Conservation (phyloP, 2,888 invertebrate species). For the Lysandra coridon region DNA sequence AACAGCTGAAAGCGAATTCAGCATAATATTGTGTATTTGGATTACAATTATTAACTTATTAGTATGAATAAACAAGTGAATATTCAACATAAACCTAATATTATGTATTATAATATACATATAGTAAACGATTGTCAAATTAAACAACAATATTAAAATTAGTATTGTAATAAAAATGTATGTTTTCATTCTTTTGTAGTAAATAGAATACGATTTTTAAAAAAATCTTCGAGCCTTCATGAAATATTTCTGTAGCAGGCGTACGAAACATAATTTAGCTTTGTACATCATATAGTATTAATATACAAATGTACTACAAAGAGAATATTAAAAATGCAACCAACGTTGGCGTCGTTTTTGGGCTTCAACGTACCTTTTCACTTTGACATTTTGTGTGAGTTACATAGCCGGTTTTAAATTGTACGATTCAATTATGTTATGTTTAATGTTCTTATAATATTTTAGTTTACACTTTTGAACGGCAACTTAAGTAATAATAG, state of each 20-base stretch:
- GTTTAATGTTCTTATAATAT: not conserved
- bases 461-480: not conserved
- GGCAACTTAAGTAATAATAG: not conserved
- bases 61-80: too few species aligned
- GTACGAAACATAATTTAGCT: not conserved
- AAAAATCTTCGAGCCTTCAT: not conserved
- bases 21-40: too few species aligned
- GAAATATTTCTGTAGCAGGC: not conserved
- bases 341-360: not conserved
- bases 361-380: not conserved
- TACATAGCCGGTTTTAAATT: not conserved
- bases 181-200: not conserved
- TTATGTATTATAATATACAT: too few species aligned
- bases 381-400: not conserved
- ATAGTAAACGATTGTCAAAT: too few species aligned
- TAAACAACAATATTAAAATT: too few species aligned
- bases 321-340: constrained; percentile 11
- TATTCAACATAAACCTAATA: too few species aligned
- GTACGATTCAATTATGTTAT: not conserved
- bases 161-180: too few species aligned
- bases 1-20: too few species aligned
- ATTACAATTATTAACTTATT: too few species aligned
- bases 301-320: not conserved
- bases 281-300: not conserved
- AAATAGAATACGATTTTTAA: not conserved